Base-by-base conservation (phyloP, 1,140 invertebrate species). In the Drosophila sproati region DNA sequence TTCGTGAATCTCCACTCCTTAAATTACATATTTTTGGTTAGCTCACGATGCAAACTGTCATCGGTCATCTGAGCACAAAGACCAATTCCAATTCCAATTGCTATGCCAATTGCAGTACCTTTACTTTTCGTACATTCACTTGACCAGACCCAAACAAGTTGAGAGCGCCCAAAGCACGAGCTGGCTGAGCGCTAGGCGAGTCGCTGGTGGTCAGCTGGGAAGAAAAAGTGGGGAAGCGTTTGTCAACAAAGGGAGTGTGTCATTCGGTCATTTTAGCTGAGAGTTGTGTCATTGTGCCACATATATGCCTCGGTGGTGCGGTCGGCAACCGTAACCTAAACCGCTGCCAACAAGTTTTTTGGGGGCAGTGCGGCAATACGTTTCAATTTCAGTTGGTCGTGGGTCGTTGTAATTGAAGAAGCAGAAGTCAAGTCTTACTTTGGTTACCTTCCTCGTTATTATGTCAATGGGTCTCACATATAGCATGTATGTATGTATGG, bases 401-500 rank as follows among this genome's bases (percentile, higher is more conserved):
- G 70, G 69, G 80, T 82, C 64, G 64, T 32, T 66, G 83, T 80
- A 89, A 88, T 88, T 88, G 77, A 83, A 78, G 82, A 55, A 43
- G 50, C 57, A 35, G 47, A 71, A 62, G 59, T 52, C 64, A 35
- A 55, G 71, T 68, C 68, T 77, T 68, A 75, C 76, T 91, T 64
- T 82, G 80, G 79, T 90, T 91, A 78, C 86, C 90, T 91, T 91
- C 90, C 90, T 91, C 76, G 85, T 91, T 91, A 91, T 91, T 91
- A 91, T 91, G 90, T 91, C 90, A 91, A 91, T 91, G 86, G 90
- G 90, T 91, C 85, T 90, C 82, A 72, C 68, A 57, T 73, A 57
- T 51, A 47, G 39, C n/a, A 43, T 43, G 10, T 43, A n/a, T n/a
- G 10, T 43, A n/a, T n/a, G 39, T 6, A 67, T 51, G 61, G 28